phyloP scores from a whole-genome alignment of 1,140 invertebrate species.

The Microplitis mediator region DNA sequence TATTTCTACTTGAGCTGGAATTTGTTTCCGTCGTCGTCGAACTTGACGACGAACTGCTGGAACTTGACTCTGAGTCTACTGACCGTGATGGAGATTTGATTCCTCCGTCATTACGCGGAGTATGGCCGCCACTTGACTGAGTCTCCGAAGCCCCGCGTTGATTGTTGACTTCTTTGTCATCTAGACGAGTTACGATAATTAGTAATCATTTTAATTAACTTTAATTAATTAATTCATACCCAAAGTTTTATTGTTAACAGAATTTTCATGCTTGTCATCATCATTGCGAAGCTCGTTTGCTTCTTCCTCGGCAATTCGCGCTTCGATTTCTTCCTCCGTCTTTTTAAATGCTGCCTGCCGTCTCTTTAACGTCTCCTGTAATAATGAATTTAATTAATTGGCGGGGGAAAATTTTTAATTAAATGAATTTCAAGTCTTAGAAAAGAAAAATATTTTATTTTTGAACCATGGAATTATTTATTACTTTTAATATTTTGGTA shows the following conservation, averaged over 20 bases:
- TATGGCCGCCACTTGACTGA: conserved; percentile 52
- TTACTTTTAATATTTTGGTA: too few species aligned
- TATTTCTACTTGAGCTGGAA: conserved; percentile 36
- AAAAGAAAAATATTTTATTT: too few species aligned
- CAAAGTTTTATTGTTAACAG: conserved; percentile 54
- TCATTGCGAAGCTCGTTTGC: conserved; percentile 47
- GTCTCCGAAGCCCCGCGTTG: conserved; percentile 57
- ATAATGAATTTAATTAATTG: background rate
- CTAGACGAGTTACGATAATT: conserved; percentile 39
- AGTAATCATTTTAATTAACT: conserved; percentile 12
- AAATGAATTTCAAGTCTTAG: too few species aligned
- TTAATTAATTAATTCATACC: conserved; percentile 42
- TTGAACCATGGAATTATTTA: too few species aligned
- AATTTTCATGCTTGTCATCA: conserved; percentile 59
- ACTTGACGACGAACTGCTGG: background rate
- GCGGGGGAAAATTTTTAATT: too few species aligned
- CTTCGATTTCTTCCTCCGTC: conserved; percentile 64
- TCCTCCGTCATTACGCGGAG: conserved; percentile 40
- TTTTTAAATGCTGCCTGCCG: conserved; percentile 63
- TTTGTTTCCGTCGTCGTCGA: background rate
- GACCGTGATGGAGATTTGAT: conserved; percentile 44
- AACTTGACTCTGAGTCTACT: conserved; percentile 43
- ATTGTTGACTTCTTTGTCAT: conserved; percentile 61
- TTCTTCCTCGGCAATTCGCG: conserved; percentile 59
- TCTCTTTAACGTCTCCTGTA: conserved; percentile 57